These are phyloP conservation scores for Sula dactylatra DNA, from an alignment of 2,113 vertebrate genomes.

Conservation along the genomic window DNA sequence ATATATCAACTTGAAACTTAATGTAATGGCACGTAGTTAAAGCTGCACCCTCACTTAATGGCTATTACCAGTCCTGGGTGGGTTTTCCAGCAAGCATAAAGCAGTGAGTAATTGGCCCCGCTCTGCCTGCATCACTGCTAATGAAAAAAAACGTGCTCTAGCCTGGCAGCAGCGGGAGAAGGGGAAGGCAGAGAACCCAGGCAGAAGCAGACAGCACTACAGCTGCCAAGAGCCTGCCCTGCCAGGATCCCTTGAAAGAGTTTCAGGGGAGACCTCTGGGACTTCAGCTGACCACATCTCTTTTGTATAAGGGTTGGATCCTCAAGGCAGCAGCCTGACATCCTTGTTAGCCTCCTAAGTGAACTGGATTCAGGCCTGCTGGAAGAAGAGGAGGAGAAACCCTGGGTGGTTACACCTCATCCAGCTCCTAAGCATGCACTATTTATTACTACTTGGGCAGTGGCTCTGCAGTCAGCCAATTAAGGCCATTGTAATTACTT, in stretches of 20 bases:
- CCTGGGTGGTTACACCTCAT: not conserved
- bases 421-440: not conserved
- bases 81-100: slow-evolving; percentile 61
- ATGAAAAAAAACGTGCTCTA: not conserved
- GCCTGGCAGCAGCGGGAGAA: not conserved
- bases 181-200: not conserved
- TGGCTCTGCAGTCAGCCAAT: slow-evolving; percentile 20
- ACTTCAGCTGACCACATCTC: not conserved
- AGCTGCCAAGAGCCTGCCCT: not conserved
- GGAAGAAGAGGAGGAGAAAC: not conserved
- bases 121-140: slow-evolving; percentile 34
- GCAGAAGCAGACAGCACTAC: not conserved
- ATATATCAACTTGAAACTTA: slow-evolving; percentile 68
- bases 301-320: not conserved
- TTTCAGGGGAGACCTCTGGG: not conserved
- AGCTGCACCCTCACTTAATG: slow-evolving; percentile 69
- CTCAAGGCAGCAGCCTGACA: not conserved
- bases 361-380: not conserved
- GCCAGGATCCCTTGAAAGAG: not conserved
- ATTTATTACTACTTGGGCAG: not conserved
- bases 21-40: slow-evolving; percentile 65
- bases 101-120: slow-evolving; percentile 53
- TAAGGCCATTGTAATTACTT: slow-evolving; percentile 11
- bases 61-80: slow-evolving; percentile 64
- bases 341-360: not conserved